Evolutionary conservation across 2,888 invertebrate species (phyloP).

Genomic region (Lasioglossum lativentre): DNA sequence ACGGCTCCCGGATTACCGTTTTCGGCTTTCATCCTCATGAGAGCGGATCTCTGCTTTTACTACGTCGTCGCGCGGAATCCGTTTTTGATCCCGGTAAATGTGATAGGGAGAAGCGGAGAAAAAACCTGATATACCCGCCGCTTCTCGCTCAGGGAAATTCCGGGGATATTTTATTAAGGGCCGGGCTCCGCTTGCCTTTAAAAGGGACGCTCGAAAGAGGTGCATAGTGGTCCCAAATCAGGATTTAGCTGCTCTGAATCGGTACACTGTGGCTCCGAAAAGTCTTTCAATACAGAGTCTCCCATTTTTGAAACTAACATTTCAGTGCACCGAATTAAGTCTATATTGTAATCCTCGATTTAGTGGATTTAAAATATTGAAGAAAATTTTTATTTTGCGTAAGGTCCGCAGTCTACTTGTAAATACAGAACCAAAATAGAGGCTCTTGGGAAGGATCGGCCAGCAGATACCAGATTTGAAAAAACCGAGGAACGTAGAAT

Average conservation of each 20-base stretch:
- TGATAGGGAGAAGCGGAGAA: constrained; percentile 59
- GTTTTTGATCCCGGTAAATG: constrained; percentile 76
- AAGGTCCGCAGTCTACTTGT: neutral
- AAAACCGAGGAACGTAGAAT: neutral
- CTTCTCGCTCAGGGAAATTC: constrained; percentile 18
- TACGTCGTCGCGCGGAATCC: constrained; percentile 66
- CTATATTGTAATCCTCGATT: neutral
- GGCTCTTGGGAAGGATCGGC: neutral
- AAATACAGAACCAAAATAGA: neutral
- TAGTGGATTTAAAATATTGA: neutral
- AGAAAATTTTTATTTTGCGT: neutral
- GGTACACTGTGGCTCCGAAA: neutral
- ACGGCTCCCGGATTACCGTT: constrained; percentile 76
- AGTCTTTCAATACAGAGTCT: neutral
- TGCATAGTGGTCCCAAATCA: neutral
- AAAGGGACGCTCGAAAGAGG: neutral
- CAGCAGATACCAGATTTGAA: neutral
- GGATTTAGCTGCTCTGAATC: neutral
- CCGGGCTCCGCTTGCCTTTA: neutral
- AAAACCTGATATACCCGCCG: constrained; percentile 50
- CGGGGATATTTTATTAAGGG: constrained; percentile 32
- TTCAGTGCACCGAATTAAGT: neutral
- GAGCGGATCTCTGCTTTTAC: constrained; percentile 40
- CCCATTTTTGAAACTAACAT: neutral
- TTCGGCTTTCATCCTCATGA: constrained; percentile 63